Base-by-base conservation (phyloP, 1,140 invertebrate species). In the Sminthurinus signatus region DNA sequence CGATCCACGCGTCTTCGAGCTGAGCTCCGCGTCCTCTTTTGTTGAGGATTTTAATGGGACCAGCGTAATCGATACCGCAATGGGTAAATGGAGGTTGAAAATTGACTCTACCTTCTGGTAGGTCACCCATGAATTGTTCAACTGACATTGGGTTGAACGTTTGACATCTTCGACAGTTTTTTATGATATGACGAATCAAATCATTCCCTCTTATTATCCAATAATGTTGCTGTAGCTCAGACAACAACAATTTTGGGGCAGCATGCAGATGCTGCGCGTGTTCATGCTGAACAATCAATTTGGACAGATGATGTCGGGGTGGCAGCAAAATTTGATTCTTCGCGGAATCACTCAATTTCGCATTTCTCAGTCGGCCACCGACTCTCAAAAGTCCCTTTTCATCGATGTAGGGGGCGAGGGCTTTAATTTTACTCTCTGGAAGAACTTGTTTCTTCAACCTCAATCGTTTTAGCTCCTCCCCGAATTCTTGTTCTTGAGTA, bases 31-130 rank as follows among this genome's bases (percentile, higher is more conserved):
- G 42, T 46, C 29, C 15, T 27, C 1, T 12, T 21, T 5, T 28
- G 25, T 0, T 2, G 2, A 23, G 19, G 2, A 60, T 5, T 1
- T 12, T 29, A n/a, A 48, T 62, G 0, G 73, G 75, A 5, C 75
- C 76, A 0, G 71, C 73, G 29, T 73, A 77, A 65, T 78, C 76
- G 0, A 76, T 60, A 0, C 75, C 75, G 4, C 62, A 62, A 19
- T 69, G 46, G 8, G 43, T 25, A 42, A 77, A 76, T 1, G 73
- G 68, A 10, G 71, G 42, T 3, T 62, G 23, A 14, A 67, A 65
- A 4, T 42, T 73, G 2, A 76, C 66, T 28, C 76, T 65, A 25
- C 52, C 36, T 2, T n/a, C 0, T 2, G 76, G 75, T 25, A 78
- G 66, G 61, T 75, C 56, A 2, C 66, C 74, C 75, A 78, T 76